Evolutionary conservation across 2,113 vertebrate species (phyloP).

Genomic region (Chlorodrepanis virens): DNA sequence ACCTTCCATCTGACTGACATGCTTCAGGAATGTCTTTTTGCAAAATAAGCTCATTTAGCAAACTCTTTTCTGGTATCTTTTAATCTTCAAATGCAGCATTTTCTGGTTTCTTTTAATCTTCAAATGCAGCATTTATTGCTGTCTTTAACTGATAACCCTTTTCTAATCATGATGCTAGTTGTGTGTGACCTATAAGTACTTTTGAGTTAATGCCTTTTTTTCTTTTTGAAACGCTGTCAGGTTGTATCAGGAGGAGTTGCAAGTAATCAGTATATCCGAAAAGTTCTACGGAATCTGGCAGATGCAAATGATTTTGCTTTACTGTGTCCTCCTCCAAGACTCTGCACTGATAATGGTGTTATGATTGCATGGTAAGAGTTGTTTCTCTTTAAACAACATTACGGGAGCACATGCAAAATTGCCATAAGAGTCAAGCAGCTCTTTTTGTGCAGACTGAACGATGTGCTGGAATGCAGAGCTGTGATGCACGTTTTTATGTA

Average conservation of each 20-base stretch:
- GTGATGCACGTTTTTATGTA: not conserved
- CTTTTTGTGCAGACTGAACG: not conserved
- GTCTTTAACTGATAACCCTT: not conserved
- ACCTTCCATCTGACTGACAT: not conserved
- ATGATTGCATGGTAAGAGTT: slow-evolving; percentile 93
- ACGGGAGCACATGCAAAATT: not conserved
- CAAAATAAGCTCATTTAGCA: not conserved
- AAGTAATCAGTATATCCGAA: slow-evolving; percentile 89
- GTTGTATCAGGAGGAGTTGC: slow-evolving; percentile 94
- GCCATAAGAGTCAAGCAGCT: not conserved
- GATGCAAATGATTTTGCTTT: slow-evolving; percentile 78
- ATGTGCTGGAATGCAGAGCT: fast-evolving
- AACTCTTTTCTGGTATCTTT: not conserved
- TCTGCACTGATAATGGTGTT: slow-evolving; percentile 94
- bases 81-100: not conserved
- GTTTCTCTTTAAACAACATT: not conserved
- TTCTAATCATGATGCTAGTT: not conserved
- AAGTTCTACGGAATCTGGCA: slow-evolving; percentile 76
- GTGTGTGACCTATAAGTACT: not conserved
- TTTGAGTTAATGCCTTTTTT: not conserved
- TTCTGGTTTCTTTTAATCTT: not conserved
- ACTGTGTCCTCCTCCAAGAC: slow-evolving; percentile 85
- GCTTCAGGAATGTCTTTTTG: not conserved
- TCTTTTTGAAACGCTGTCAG: slow-evolving; percentile 58
- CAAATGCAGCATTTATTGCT: not conserved